Percentiles rank a stretch among this genome's conserved stretches.
phyloP scores from a whole-genome alignment of 2,113 vertebrate species.

The Caranx ignobilis region DNA sequence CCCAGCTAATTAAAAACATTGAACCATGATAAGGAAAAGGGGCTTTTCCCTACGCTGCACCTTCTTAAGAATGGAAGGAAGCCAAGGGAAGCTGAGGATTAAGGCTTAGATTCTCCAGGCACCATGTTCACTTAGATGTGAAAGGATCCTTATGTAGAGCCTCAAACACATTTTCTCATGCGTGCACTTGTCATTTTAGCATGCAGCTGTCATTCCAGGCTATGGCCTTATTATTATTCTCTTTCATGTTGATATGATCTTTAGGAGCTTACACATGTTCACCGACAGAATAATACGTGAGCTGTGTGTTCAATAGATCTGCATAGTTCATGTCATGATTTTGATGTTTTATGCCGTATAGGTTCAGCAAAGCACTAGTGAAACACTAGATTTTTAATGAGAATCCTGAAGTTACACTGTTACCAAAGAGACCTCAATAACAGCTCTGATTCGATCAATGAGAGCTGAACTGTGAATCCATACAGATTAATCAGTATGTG shows the following conservation, averaged over 20 bases:
- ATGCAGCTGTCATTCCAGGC: not conserved
- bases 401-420: not conserved
- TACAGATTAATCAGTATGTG: not conserved
- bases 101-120: constrained; percentile 24
- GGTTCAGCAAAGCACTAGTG: not conserved
- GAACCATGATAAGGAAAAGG: constrained; percentile 22
- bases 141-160: not conserved
- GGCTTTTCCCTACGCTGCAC: constrained; percentile 22
- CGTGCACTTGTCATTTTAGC: not conserved
- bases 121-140: constrained; percentile 7
- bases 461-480: not conserved
- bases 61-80: constrained; percentile 23
- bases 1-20: constrained; percentile 49
- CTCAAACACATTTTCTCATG: constrained; percentile 23
- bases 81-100: constrained; percentile 32
- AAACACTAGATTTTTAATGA: not conserved
- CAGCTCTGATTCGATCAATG: not conserved
- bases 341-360: not conserved
- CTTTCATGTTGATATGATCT: constrained; percentile 9
- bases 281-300: not conserved
- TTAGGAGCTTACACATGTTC: not conserved
- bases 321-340: not conserved
- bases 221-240: constrained; percentile 8
- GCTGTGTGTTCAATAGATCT: not conserved
- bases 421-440: not conserved